phyloP scores from a whole-genome alignment of 2,113 vertebrate species.

The Pavo muticus region DNA sequence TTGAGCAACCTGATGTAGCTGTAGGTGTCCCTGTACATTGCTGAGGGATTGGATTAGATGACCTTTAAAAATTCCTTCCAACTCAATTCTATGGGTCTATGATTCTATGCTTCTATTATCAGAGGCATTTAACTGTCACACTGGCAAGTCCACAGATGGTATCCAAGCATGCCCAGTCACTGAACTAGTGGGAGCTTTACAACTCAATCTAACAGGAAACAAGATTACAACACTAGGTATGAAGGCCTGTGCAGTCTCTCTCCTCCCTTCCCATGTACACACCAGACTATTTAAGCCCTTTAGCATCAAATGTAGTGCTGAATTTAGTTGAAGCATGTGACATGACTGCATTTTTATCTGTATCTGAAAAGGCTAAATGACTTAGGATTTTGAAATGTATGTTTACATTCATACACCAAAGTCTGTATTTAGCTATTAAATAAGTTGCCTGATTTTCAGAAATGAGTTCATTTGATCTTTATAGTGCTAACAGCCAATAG shows the following conservation, averaged over 20 bases:
- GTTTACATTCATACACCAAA: background rate
- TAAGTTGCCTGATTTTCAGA: background rate
- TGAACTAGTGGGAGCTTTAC: background rate
- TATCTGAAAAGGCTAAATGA: background rate
- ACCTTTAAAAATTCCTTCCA: no score
- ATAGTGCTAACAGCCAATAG: background rate
- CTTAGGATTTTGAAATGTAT: background rate
- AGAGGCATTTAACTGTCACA: background rate
- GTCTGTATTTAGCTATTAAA: background rate
- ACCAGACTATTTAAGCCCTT: background rate
- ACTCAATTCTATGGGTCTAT: no score
- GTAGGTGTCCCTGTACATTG: no score
- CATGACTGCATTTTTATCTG: background rate
- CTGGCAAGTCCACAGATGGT: accelerated
- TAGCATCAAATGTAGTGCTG: background rate
- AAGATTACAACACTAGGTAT: background rate
- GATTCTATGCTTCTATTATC: background rate
- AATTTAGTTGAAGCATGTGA: background rate
- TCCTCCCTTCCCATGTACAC: background rate
- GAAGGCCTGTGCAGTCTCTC: background rate
- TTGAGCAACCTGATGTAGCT: no score
- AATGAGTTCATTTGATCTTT: background rate
- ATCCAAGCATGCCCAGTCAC: background rate
- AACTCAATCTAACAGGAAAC: background rate
- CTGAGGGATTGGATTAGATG: no score